Percentiles rank a stretch among this genome's conserved stretches.
Evolutionary conservation across 2,113 vertebrate species (phyloP).

Genomic region (Brevimyrus niger): DNA sequence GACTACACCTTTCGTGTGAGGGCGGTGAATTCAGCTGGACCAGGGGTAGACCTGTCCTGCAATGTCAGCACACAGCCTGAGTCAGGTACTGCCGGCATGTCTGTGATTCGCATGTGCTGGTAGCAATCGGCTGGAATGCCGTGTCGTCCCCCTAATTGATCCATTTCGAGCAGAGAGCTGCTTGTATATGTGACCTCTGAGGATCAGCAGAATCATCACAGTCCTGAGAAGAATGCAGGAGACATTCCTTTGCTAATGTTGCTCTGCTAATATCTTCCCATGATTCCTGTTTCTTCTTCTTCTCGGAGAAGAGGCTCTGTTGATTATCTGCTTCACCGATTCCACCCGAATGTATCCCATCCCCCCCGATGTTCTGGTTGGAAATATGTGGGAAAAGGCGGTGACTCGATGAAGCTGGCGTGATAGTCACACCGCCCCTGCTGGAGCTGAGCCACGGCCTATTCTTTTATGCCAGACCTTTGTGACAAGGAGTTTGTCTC

Average conservation of each 20-base stretch:
- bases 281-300: neutral
- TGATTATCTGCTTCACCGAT: conserved; percentile 49
- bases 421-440: neutral
- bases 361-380: conserved; percentile 35
- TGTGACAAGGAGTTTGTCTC: conserved; percentile 72
- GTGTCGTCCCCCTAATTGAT: too few relatives aligned
- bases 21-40: conserved; percentile 79
- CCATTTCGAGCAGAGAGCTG: too few relatives aligned
- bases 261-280: neutral
- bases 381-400: conserved; percentile 37
- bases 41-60: conserved; percentile 67
- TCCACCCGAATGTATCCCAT: conserved; percentile 45
- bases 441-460: conserved; percentile 74
- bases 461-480: conserved; percentile 72
- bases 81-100: conserved; percentile 54
- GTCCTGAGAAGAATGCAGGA: too few relatives aligned
- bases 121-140: too few relatives aligned
- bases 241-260: neutral
- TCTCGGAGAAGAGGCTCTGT: neutral
- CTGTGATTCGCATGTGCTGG: neutral
- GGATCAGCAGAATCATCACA: too few relatives aligned
- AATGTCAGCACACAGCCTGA: conserved; percentile 71
- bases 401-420: conserved; percentile 58
- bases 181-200: neutral
- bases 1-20: conserved; percentile 69